Evolutionary conservation across 2,797 vertebrate genomes (phyloP), one percentile per base, ranked within the genome.

Genomic region (Nyctalus aviator): DNA sequence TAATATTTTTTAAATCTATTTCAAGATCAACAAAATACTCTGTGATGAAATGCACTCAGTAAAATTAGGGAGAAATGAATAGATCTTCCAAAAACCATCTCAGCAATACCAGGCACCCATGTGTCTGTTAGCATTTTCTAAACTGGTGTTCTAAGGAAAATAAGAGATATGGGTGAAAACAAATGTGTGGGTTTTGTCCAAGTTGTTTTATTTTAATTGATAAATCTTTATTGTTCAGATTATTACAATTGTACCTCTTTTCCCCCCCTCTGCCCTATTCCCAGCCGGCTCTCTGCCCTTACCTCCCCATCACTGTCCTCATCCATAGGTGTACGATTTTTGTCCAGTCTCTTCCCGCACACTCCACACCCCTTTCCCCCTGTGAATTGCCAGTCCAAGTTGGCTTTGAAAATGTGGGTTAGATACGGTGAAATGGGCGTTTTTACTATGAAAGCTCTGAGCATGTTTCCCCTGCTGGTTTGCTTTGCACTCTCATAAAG

Each of bases 61-160:
- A 71, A 46, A 71, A 62, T 5, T 0, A 10, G 6, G 37, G 69
- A 17, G 8, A 55, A 62, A 30, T 4, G 25, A 2, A 13, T 6
- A 30, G n/a, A 14, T 14, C 1, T 17, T 17, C 21, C 35, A 0
- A 11, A 30, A 50, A 6, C 17, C 32, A 12, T 7, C 0, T 7
- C 3, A 8, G 41, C 11, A 2, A 15, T 3, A 4, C 6, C 37
- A 21, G 53, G 0, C 0, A 13, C 2, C 12, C 0, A 0, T 8
- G 20, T 6, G 6, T 13, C 9, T 62, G 2, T 71, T 3, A 9
- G 48, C 32, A 3, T 37, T 32, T 57, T 10, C 20, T 37, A 44
- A 68, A 15, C n/a, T 2, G 30, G 8, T 5, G 6, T 41, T 66
- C 41, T 9, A 21, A 57, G 21, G 69, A 81, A 41, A 46, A 14